These are phyloP conservation scores for Drosophila yakuba DNA, from an alignment of 1,140 invertebrate species.

Conservation along the genomic window DNA sequence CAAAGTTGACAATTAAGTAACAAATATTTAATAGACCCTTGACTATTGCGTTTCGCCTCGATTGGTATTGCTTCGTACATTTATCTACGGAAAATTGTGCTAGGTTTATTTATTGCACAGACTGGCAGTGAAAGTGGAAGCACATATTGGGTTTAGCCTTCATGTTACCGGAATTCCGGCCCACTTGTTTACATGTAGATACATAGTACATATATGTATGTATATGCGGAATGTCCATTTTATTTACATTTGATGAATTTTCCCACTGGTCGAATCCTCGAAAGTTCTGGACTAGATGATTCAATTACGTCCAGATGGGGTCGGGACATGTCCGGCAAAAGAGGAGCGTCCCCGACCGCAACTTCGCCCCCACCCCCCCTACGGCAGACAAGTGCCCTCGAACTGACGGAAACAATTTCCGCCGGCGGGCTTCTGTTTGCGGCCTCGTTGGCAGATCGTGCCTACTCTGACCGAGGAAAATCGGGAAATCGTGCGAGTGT, in stretches of 20 bases:
- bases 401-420: constrained; percentile 20
- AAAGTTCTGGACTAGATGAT: constrained; percentile 23
- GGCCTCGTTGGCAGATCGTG: constrained; percentile 17
- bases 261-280: constrained; percentile 1
- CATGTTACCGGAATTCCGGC: not conserved
- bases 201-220: too few relatives aligned
- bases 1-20: too few relatives aligned
- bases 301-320: constrained; percentile 10
- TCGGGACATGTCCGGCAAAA: constrained; percentile 5
- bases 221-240: not conserved
- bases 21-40: too few relatives aligned
- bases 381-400: not conserved
- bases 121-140: not conserved
- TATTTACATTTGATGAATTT: not conserved
- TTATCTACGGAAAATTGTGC: not conserved
- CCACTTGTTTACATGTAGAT: too few relatives aligned
- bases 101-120: not conserved
- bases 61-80: not conserved
- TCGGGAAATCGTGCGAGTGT: constrained; percentile 24
- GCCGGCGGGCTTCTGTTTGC: constrained; percentile 16
- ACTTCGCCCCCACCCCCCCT: not conserved
- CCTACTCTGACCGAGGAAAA: constrained; percentile 4
- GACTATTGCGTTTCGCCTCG: too few relatives aligned
- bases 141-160: not conserved
- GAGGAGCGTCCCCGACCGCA: constrained; percentile 1